These are phyloP conservation scores for Drosophila sordidula DNA, from an alignment of 2,888 invertebrate genomes.

Conservation along the genomic window DNA sequence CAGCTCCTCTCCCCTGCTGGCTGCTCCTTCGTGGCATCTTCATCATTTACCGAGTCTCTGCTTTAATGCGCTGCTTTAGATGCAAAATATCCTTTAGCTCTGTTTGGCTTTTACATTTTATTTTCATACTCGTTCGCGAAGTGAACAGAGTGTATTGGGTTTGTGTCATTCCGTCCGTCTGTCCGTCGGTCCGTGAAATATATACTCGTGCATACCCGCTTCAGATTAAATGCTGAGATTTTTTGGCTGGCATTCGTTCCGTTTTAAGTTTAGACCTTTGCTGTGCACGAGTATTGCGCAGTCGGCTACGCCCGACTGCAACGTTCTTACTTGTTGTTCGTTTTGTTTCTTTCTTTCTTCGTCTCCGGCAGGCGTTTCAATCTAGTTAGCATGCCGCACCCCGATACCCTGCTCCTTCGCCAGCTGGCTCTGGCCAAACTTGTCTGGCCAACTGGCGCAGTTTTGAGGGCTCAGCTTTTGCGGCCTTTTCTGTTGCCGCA, in stretches of 20 bases:
- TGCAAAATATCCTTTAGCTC: slow-evolving; percentile 44
- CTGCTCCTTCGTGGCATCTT: slow-evolving; percentile 44
- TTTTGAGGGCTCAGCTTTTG: slow-evolving; percentile 17
- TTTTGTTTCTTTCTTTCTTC: not conserved
- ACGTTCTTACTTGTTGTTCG: no score
- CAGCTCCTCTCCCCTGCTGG: not conserved
- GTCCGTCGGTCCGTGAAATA: no score
- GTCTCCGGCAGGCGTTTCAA: slow-evolving; percentile 53
- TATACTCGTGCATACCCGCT: no score
- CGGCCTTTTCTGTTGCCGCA: slow-evolving; percentile 53
- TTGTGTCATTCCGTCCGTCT: no score
- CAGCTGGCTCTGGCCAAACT: slow-evolving; percentile 12
- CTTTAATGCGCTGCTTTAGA: slow-evolving; percentile 34
- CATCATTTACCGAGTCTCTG: slow-evolving; percentile 48
- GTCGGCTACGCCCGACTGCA: no score
- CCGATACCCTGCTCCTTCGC: not conserved
- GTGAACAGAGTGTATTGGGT: no score
- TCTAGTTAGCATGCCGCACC: slow-evolving; percentile 54
- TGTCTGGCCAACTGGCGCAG: slow-evolving; percentile 37
- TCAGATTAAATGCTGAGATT: no score
- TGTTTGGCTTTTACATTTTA: slow-evolving; percentile 8
- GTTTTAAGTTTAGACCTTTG: no score
- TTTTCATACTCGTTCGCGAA: no score
- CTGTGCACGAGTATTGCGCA: no score
- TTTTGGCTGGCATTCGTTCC: no score